These are phyloP conservation scores for Aleiodes leptofemur DNA, from an alignment of 2,888 invertebrate genomes.

Conservation along the genomic window DNA sequence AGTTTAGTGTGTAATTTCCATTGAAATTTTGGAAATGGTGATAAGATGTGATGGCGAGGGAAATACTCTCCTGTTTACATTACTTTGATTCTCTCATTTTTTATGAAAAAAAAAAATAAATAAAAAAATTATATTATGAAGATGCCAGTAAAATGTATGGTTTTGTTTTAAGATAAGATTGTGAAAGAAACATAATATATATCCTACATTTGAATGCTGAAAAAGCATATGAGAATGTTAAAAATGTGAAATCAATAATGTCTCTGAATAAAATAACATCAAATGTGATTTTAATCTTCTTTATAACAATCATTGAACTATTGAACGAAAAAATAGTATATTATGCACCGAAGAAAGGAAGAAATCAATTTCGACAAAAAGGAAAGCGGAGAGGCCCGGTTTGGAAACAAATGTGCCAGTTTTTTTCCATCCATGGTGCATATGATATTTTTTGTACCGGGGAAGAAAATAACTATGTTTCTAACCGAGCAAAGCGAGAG, in stretches of 20 bases:
- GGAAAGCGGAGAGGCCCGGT: too few species aligned
- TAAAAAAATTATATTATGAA: conserved; percentile 45
- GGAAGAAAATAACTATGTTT: too few species aligned
- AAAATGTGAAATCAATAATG: conserved; percentile 48
- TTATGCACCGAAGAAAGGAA: too few species aligned
- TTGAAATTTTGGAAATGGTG: conserved; percentile 47
- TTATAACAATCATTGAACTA: conserved; percentile 7
- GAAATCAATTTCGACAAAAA: too few species aligned
- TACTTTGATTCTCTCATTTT: conserved; percentile 29
- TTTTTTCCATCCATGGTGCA: too few species aligned
- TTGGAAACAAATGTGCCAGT: too few species aligned
- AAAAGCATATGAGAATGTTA: conserved; percentile 42
- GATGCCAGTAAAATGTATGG: conserved; percentile 24
- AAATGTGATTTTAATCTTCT: conserved; percentile 38
- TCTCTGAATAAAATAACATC: conserved; percentile 52
- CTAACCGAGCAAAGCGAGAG: too few species aligned
- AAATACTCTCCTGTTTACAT: conserved; percentile 49
- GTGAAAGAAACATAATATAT: conserved; percentile 45
- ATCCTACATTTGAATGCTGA: conserved; percentile 26
- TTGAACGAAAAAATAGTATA: neutral
- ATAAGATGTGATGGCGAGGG: conserved; percentile 52
- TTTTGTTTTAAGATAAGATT: conserved; percentile 18
- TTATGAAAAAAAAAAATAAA: conserved; percentile 14
- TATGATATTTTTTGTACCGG: too few species aligned
- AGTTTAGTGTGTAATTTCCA: conserved; percentile 44